Conservation (phyloP, 2,888 invertebrate species). For the Limnephilus rhombicus region DNA sequence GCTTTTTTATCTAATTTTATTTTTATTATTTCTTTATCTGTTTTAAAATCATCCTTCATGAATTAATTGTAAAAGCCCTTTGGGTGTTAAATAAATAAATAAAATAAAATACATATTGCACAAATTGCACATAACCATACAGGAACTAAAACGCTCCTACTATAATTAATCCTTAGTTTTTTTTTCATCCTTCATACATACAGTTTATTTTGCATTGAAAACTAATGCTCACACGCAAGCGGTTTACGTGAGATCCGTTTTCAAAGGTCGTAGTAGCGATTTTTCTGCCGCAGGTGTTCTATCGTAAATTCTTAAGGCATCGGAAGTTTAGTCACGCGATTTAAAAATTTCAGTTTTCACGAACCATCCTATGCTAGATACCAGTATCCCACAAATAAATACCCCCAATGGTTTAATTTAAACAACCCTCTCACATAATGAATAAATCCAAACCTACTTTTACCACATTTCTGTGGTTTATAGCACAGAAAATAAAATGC, state of each 20-base stretch:
- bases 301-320: background rate
- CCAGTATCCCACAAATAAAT: background rate
- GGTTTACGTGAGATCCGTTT: background rate
- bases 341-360: no score
- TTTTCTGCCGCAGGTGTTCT: background rate
- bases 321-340: background rate
- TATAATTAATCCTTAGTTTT: background rate
- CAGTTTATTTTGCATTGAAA: background rate
- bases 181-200: background rate
- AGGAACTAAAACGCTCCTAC: background rate
- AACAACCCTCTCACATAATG: background rate
- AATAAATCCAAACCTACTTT: no score
- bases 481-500: background rate
- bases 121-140: no score
- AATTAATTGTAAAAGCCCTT: no score
- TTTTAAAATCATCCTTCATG: no score
- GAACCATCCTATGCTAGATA: background rate
- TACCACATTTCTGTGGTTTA: background rate
- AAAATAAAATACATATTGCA: no score
- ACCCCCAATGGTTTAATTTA: background rate
- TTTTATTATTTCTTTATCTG: no score
- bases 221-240: background rate
- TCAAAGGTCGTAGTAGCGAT: background rate
- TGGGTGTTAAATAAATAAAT: no score
- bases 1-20: no score